Base-by-base conservation (phyloP, 2,113 vertebrate species). In the Ploceus nigricollis region DNA sequence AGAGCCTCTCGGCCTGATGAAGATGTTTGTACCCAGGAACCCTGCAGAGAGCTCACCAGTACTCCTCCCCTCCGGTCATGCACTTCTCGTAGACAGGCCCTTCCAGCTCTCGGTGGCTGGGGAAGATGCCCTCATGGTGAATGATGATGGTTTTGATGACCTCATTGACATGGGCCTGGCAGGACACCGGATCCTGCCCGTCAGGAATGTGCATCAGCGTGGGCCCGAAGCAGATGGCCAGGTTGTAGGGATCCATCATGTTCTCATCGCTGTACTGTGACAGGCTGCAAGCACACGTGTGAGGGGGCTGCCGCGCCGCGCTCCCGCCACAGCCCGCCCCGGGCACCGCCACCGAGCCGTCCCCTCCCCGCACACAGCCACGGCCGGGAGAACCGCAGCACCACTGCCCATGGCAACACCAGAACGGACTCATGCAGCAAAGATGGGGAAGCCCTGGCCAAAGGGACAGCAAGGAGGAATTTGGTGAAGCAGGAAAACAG, bases 181-280 rank as follows among this genome's bases (percentile, higher is more conserved):
- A 99, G 95, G 99, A 98, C 93, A 99, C 99, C 1, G 99, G 99
- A 96, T 99, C 99, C 97, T 99, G 99, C 42, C 99, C 98, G 3
- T 99, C 99, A 3, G 99, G 99, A 82, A 99, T 99, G 85, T 99
- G 99, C 99, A 99, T 99, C 96, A 99, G 97, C 4, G 99, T 99
- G 93, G 99, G 99, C 75, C 99, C 99, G 15, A 99, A 99, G 98
- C 99, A 99, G 97, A 99, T 99, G 91, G 99, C 99, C 92, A 99
- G 95, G 98, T 99, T 99, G 98, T 99, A 99, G 92, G 99, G 98
- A 92, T 99, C 99, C 99, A 99, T 99, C 99, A 99, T 99, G 98
- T 99, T 99, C 97, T 99, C 99, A 73, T 99, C 99, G 2, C 99
- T 99, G 97, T 99, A 99, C 97, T 99, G 99, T 1, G 99, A 99